A percentile compares a stretch with the other conserved stretches of the same genome.
Conservation (phyloP, 2,113 vertebrate genomes). For the Sula dactylatra region DNA sequence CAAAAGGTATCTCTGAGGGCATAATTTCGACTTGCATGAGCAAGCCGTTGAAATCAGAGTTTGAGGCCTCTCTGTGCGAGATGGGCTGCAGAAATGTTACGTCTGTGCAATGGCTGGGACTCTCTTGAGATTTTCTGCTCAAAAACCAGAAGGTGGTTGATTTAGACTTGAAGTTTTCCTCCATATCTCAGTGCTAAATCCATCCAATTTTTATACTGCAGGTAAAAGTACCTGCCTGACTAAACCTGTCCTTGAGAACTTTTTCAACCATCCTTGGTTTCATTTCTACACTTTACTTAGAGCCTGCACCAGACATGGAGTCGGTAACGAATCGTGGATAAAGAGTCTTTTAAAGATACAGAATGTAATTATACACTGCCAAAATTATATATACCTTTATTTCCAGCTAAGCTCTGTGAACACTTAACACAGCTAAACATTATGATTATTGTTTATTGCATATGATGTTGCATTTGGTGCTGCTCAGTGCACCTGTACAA, state of each 20-base stretch:
- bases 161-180: not conserved
- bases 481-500: not conserved
- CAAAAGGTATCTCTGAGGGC: not conserved
- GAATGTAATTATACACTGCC: not conserved
- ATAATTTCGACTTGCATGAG: not conserved
- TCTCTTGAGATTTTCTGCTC: not conserved
- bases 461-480: not conserved
- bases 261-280: not conserved
- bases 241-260: not conserved
- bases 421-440: not conserved
- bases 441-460: not conserved
- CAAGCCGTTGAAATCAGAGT: not conserved
- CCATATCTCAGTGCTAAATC: not conserved
- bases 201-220: not conserved
- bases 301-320: not conserved
- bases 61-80: not conserved
- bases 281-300: not conserved
- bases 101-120: not conserved
- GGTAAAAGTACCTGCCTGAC: not conserved
- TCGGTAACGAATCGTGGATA: rapidly evolving
- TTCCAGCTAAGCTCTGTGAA: not conserved
- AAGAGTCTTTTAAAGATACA: not conserved
- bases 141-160: not conserved
- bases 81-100: not conserved
- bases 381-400: not conserved